Evolutionary conservation across 2,888 invertebrate genomes (phyloP).

Genomic region (Neelides folsomi): DNA sequence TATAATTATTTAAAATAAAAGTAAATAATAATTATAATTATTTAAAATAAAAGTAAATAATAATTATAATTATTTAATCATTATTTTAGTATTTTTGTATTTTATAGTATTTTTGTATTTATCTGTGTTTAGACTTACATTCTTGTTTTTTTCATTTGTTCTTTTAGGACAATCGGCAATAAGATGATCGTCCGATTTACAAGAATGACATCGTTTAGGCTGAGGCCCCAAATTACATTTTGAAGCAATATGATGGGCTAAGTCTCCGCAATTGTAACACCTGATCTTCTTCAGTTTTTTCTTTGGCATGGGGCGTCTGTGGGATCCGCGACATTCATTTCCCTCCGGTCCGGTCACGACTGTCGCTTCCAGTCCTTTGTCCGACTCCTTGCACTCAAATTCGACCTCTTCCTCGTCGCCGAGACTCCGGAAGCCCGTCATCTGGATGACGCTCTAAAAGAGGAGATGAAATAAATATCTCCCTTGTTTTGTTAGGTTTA

Average conservation of each 20-base stretch:
- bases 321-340: constrained; percentile 66
- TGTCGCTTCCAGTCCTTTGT: constrained; percentile 75
- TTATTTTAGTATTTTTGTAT: too few species aligned
- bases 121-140: constrained; percentile 5
- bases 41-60: too few species aligned
- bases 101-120: too few species aligned
- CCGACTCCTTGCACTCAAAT: constrained; percentile 70
- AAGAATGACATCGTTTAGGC: constrained; percentile 81
- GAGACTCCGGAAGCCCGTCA: constrained; percentile 75
- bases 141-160: constrained; percentile 23
- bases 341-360: constrained; percentile 66
- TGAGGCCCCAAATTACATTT: constrained; percentile 77
- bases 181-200: constrained; percentile 74
- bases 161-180: constrained; percentile 73
- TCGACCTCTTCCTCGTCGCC: constrained; percentile 80
- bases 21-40: too few species aligned
- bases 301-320: constrained; percentile 63
- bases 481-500: too few species aligned
- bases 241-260: constrained; percentile 81
- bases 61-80: too few species aligned
- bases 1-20: too few species aligned
- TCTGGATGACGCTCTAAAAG: constrained; percentile 75
- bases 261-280: constrained; percentile 90
- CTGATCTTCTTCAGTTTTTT: constrained; percentile 74
- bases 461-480: constrained; percentile 18